Evolutionary conservation across 2,113 vertebrate genomes (phyloP).

Genomic region (Chaenocephalus aceratus): DNA sequence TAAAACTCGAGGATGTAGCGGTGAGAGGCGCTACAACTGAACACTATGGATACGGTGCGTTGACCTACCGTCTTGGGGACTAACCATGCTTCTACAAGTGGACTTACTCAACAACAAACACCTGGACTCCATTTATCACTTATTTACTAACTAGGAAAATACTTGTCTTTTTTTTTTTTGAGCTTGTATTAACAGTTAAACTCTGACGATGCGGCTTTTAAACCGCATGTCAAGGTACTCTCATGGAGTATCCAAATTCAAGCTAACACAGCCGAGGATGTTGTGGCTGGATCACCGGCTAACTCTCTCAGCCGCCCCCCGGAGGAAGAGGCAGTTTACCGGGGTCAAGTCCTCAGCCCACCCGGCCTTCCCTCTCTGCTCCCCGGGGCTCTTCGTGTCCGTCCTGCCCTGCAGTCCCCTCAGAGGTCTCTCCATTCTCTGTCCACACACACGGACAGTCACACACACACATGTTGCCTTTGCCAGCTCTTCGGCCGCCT

Average conservation of each 20-base stretch:
- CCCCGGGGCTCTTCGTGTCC: constrained; percentile 10
- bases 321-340: constrained; percentile 35
- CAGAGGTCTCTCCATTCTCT: constrained; percentile 8
- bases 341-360: background rate
- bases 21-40: background rate
- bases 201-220: constrained; percentile 66
- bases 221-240: constrained; percentile 56
- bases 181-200: background rate
- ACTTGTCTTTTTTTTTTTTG: rapidly evolving
- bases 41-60: constrained; percentile 1
- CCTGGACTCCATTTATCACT: background rate
- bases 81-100: constrained; percentile 14
- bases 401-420: constrained; percentile 3
- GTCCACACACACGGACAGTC: constrained; percentile 35
- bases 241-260: constrained; percentile 47
- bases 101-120: constrained; percentile 15
- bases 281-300: constrained; percentile 54
- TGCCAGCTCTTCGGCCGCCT: constrained; percentile 70
- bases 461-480: constrained; percentile 64
- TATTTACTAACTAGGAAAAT: background rate
- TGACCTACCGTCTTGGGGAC: constrained; percentile 9
- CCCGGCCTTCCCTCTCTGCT: constrained; percentile 3
- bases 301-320: constrained; percentile 17
- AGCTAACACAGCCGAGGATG: constrained; percentile 48
- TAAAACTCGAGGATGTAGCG: constrained; percentile 47